phyloP scores from a whole-genome alignment of 2,113 vertebrate species.

The Menidia beryllina region DNA sequence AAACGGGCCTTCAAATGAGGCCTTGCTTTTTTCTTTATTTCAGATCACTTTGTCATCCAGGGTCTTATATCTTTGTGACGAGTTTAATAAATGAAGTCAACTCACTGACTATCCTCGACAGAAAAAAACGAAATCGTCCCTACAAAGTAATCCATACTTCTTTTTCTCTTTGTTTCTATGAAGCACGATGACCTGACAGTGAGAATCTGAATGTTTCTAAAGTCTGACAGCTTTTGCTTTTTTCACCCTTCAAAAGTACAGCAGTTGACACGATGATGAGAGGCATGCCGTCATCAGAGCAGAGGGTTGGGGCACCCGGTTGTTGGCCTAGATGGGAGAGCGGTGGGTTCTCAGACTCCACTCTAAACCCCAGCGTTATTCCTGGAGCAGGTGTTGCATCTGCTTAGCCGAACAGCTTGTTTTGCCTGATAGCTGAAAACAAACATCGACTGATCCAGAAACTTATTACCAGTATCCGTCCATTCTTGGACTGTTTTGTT shows the following conservation, averaged over 20 bases:
- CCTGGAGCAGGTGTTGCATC: conserved; percentile 36
- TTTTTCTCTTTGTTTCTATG: no score
- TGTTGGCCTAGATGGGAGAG: conserved; percentile 2
- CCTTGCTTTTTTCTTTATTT: no score
- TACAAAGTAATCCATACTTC: no score
- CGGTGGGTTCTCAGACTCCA: conserved; percentile 6
- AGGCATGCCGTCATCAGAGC: background rate
- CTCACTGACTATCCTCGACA: no score
- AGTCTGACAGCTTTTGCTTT: no score
- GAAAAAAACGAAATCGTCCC: no score
- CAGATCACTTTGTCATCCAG: no score
- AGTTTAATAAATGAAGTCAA: no score
- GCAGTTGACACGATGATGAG: background rate
- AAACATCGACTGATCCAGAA: conserved; percentile 53
- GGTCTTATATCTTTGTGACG: no score
- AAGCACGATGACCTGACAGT: no score
- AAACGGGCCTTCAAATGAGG: no score
- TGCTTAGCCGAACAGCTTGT: conserved; percentile 39
- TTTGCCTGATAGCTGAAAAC: conserved; percentile 44
- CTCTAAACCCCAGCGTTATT: conserved; percentile 20
- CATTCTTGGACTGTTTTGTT: conserved; percentile 40
- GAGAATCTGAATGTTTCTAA: no score
- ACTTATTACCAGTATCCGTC: conserved; percentile 43
- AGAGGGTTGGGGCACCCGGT: background rate
- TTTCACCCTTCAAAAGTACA: background rate